Conservation (phyloP, 1,140 invertebrate species). For the Drosophila willistoni region DNA sequence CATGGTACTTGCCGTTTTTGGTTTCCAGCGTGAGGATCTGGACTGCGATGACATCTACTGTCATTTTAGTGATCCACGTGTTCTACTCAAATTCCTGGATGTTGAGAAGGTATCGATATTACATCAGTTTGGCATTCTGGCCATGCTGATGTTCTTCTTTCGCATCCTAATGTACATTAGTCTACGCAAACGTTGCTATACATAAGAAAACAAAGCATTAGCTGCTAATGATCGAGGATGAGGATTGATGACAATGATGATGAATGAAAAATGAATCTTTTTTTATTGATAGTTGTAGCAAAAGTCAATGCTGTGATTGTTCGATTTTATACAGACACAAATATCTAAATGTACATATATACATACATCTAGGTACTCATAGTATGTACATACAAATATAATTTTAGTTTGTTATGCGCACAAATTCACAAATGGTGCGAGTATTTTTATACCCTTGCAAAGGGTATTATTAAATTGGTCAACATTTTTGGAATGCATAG, state of each 20-base stretch:
- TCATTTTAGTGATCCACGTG: conserved; percentile 86
- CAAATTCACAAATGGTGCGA: conserved; percentile 14
- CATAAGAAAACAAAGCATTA: conserved; percentile 72
- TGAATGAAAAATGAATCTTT: conserved; percentile 27
- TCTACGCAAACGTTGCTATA: conserved; percentile 84
- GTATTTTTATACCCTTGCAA: conserved; percentile 2
- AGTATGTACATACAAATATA: conserved; percentile 9
- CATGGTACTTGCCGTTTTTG: conserved; percentile 86
- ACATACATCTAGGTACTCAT: conserved; percentile 27
- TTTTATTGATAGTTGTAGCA: conserved; percentile 49
- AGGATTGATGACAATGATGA: not conserved
- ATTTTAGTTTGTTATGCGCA: conserved; percentile 19
- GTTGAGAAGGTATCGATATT: conserved; percentile 84
- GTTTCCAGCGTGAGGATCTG: conserved; percentile 85
- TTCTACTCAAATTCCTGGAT: conserved; percentile 85
- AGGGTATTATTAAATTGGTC: too few species aligned
- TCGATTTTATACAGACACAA: conserved; percentile 57
- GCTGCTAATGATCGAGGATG: not conserved
- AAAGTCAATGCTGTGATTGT: conserved; percentile 70
- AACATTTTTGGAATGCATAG: too few species aligned
- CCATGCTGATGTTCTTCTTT: conserved; percentile 84
- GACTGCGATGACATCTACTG: conserved; percentile 86
- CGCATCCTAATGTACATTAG: conserved; percentile 85
- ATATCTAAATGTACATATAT: conserved; percentile 20
- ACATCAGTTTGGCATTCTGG: conserved; percentile 84